Percentiles rank a stretch among this genome's conserved stretches.
Conservation (phyloP, 2,888 invertebrate species). For the Dexiosoma caninum region DNA sequence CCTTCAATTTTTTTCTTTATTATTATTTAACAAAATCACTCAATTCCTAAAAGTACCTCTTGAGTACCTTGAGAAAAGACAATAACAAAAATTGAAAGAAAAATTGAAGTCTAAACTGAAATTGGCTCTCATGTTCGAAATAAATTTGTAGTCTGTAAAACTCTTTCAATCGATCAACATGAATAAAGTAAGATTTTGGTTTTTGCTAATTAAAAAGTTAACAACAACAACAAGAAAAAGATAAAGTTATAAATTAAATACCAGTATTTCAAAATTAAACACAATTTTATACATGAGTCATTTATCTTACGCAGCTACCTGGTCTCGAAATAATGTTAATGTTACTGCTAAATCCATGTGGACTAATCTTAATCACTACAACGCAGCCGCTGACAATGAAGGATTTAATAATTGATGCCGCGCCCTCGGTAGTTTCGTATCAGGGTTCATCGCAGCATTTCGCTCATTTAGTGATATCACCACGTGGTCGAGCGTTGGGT, state of each 20-base stretch:
- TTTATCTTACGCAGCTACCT: background rate
- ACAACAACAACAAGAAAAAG: no score
- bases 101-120: slow-evolving; percentile 29
- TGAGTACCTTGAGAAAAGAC: slow-evolving; percentile 45
- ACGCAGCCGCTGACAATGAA: slow-evolving; percentile 40
- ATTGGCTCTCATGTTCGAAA: slow-evolving; percentile 43
- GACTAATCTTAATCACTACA: background rate
- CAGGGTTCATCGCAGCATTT: slow-evolving; percentile 73
- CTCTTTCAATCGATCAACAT: slow-evolving; percentile 59
- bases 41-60: slow-evolving; percentile 52
- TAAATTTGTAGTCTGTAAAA: slow-evolving; percentile 48
- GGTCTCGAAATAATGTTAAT: background rate
- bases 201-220: background rate
- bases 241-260: background rate
- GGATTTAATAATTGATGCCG: slow-evolving; percentile 70
- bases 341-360: slow-evolving; percentile 15
- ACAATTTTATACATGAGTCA: background rate
- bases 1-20: slow-evolving; percentile 45
- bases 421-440: slow-evolving; percentile 73
- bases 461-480: slow-evolving; percentile 73
- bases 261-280: slow-evolving; percentile 6
- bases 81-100: slow-evolving; percentile 23
- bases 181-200: slow-evolving; percentile 46
- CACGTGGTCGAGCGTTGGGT: slow-evolving; percentile 73
- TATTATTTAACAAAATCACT: slow-evolving; percentile 51